Conservation (phyloP, 92 coral and sea anemone species). For the Phymanthus crucifer region DNA sequence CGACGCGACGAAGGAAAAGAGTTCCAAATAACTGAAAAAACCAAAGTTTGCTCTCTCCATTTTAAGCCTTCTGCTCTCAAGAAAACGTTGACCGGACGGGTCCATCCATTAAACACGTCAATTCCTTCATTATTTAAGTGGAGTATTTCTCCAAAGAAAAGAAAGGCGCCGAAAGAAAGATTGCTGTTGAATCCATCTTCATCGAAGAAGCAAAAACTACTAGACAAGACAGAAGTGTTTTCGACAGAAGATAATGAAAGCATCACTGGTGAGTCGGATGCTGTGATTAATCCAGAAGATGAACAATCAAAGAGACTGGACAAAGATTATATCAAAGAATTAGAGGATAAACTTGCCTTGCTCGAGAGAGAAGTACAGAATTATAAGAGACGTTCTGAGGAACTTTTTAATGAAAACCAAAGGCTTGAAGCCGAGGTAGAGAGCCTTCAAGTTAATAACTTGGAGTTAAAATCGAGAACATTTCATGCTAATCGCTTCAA, state of each 20-base stretch:
- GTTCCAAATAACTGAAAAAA: constrained; percentile 11
- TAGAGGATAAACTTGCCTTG: constrained; percentile 10
- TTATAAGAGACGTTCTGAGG: constrained; percentile 8
- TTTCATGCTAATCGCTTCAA: constrained; percentile 26
- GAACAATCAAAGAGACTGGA: constrained; percentile 10
- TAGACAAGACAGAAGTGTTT: constrained; percentile 6
- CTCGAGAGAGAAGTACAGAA: constrained; percentile 8
- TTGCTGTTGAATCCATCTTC: constrained; percentile 7
- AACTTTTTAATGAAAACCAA: constrained; percentile 9
- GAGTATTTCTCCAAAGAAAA: constrained; percentile 18
- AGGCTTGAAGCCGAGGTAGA: constrained; percentile 2
- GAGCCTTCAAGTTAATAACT: constrained; percentile 8
- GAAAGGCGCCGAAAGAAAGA: constrained; percentile 4
- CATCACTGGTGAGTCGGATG: background rate
- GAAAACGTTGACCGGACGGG: constrained; percentile 16
- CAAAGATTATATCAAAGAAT: background rate
- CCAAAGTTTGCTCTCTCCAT: constrained; percentile 19
- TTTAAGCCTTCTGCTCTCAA: constrained; percentile 11
- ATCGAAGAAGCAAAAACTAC: constrained; percentile 6
- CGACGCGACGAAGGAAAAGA: constrained; percentile 19
- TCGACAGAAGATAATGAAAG: background rate
- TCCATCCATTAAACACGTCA: constrained; percentile 2
- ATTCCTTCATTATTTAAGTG: constrained; percentile 14
- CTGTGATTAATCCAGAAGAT: background rate
- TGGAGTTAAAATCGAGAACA: constrained; percentile 1